Evolutionary conservation across 2,888 invertebrate species (phyloP).

Genomic region (Lithophane socia): DNA sequence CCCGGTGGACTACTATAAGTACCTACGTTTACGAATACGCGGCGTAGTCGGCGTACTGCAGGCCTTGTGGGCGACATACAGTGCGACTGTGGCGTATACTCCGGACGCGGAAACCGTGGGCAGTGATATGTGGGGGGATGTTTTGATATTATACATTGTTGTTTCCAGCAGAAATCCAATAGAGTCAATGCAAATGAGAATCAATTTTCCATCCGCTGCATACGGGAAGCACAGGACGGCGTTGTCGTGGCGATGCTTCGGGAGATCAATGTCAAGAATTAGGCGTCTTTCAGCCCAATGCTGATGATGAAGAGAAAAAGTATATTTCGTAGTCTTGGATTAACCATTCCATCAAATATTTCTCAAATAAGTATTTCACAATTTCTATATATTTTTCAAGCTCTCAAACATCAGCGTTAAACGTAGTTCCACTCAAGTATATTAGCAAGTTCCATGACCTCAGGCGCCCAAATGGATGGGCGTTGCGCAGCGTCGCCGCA

Average conservation of each 20-base stretch:
- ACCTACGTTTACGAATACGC: constrained; percentile 34
- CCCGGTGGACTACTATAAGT: constrained; percentile 41
- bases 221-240: background rate
- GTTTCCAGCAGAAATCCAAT: background rate
- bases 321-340: background rate
- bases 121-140: constrained; percentile 2
- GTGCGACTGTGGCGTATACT: constrained; percentile 6
- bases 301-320: background rate
- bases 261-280: too few relatives aligned
- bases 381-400: background rate
- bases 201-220: background rate
- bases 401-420: background rate
- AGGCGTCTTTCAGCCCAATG: too few relatives aligned
- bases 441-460: constrained; percentile 54
- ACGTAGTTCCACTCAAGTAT: constrained; percentile 22
- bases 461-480: constrained; percentile 38
- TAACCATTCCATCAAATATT: background rate
- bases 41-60: constrained; percentile 18
- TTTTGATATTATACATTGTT: constrained; percentile 8
- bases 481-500: constrained; percentile 43
- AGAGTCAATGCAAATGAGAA: background rate
- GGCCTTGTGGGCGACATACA: background rate
- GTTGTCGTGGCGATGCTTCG: background rate
- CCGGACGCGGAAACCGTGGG: background rate
- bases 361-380: background rate